Percentiles rank a stretch among this genome's conserved stretches.
Evolutionary conservation across 2,888 invertebrate species (phyloP).

Genomic region (Monochamus alternatus): DNA sequence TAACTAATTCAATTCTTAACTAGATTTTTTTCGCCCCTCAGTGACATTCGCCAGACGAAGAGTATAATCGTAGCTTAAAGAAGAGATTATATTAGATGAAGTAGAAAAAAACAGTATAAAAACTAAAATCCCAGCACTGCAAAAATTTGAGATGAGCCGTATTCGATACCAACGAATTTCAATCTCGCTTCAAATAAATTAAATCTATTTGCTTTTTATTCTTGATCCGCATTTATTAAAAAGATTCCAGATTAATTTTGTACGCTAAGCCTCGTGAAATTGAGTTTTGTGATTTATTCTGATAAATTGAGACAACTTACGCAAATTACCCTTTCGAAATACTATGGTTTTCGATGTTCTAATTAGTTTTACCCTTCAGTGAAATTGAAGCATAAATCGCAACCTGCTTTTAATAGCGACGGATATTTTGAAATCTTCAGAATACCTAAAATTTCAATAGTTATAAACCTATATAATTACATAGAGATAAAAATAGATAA

Average conservation of each 20-base stretch:
- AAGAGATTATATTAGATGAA: conserved; percentile 16
- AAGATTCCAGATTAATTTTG: conserved; percentile 61
- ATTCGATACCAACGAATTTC: conserved; percentile 25
- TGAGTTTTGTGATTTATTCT: conserved; percentile 61
- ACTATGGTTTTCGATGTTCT: conserved; percentile 6
- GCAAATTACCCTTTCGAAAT: conserved; percentile 39
- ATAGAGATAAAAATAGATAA: too few relatives aligned
- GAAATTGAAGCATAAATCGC: not conserved
- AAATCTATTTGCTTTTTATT: conserved; percentile 64
- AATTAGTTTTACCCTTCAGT: not conserved
- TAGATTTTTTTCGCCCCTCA: not conserved
- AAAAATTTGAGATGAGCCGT: conserved; percentile 22
- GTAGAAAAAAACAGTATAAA: conserved; percentile 15
- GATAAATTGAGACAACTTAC: conserved; percentile 45
- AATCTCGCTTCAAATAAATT: conserved; percentile 59
- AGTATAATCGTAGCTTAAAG: conserved; percentile 3
- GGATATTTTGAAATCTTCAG: too few relatives aligned
- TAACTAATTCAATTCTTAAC: not conserved
- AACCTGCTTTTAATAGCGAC: too few relatives aligned
- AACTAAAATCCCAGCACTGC: conserved; percentile 21
- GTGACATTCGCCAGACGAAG: conserved; percentile 17
- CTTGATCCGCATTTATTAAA: conserved; percentile 63
- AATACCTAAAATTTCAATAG: too few relatives aligned
- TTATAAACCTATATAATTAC: too few relatives aligned
- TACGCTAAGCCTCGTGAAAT: conserved; percentile 60